phyloP scores from a whole-genome alignment of 2,113 vertebrate genomes.

The Cariama cristata region DNA sequence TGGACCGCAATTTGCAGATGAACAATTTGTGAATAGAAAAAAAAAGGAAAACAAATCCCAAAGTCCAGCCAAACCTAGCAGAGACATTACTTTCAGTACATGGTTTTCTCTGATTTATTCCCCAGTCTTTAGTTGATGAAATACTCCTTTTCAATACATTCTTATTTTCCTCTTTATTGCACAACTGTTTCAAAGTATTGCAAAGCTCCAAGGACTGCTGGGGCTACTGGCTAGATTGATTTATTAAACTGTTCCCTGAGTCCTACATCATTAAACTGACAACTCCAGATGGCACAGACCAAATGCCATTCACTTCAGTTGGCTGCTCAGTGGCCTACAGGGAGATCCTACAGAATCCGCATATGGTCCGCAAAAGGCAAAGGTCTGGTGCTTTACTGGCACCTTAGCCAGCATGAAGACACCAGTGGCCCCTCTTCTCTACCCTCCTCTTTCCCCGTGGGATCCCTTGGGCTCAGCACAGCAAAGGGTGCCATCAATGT shows the following conservation, averaged over 20 bases:
- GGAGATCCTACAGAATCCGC: not conserved
- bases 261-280: not conserved
- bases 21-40: not conserved
- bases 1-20: not conserved
- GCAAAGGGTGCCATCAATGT: not conserved
- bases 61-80: not conserved
- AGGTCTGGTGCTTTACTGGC: not conserved
- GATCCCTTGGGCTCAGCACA: not conserved
- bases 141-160: not conserved
- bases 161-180: not conserved
- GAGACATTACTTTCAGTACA: not conserved
- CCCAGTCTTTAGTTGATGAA: not conserved
- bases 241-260: not conserved
- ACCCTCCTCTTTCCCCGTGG: accelerated
- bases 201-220: not conserved
- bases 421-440: not conserved
- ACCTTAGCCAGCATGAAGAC: accelerated
- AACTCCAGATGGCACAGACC: not conserved
- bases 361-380: not conserved
- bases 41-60: not conserved
- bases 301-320: not conserved
- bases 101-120: not conserved
- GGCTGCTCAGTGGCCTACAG: not conserved
- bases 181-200: not conserved
- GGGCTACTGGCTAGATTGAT: not conserved